Base-by-base conservation (phyloP, 2,797 vertebrate genomes). In the Rhabdophis nuchalis region DNA sequence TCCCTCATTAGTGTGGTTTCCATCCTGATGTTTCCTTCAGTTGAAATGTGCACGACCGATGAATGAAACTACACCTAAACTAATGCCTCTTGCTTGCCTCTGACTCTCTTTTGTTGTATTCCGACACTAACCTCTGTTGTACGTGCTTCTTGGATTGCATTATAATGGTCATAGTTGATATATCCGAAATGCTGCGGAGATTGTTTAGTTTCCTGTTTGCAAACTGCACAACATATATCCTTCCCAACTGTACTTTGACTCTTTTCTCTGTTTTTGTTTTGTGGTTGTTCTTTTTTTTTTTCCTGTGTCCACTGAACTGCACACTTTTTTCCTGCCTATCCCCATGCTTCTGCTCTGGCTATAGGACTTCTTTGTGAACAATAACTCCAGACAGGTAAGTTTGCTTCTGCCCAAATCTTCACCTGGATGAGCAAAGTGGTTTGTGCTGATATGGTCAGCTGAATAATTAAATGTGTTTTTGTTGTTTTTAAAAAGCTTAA, bases 351-450 rank as follows among this genome's bases (percentile, higher is more conserved):
- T 98, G 98, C 98, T 98, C 97, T 98, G 98, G 98, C 98, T 97
- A 96, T 98, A 99, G 99, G 99, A 99, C 98, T 99, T 99, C 99
- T 99, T 99, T 98, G 97, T 98, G 98, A 98, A 98, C 98, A 98
- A 97, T 98, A 98, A 98, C 98, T 98, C 97, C 97, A 98, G 98
- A 95, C 98, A 98, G 98, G 98, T 98, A 97, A 98, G 98, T 96
- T 88, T 96, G 96, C 95, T 96, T 86, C 96, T 8, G 2, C 93
- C 90, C 92, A 94, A 93, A 90, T 86, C 91, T 93, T 92, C 86
- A 18, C 4, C 36, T 12, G 36, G n/a, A 41, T 90, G 93, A 29
- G 4, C 53, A 1, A 1, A 46, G 85, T 93, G 36, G 53, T 46
- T 85, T 36, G 54, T 16, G 54, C 72, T 90, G 36, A 85, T 58